Base-by-base conservation (phyloP, 2,113 vertebrate genomes). In the Xenus cinereus region DNA sequence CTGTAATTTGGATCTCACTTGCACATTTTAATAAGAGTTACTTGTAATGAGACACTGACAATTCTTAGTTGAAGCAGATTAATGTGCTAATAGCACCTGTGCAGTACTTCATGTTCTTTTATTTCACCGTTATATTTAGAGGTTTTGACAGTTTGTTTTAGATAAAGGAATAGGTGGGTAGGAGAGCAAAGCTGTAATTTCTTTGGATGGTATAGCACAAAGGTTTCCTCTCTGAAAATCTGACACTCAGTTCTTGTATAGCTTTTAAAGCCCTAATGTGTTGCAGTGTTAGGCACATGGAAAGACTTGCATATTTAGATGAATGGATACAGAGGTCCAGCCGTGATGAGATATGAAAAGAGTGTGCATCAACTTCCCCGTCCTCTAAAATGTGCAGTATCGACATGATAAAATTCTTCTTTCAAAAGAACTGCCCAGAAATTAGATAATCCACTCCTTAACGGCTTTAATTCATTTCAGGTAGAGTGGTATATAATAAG, bases 21-120 rank as follows among this genome's bases (percentile, higher is more conserved):
- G 63, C 51, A 69, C 51, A 53, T 94, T 93, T 90, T 84, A 82
- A 64, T 89, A 60, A 73, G 48, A 93, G 57, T 75, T 56, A 32
- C 41, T 78, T 68, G n/a, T 72, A 76, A 64, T n/a, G 43, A 95
- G 83, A 81, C 79, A 37, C 67, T 84, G 87, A 37, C 62, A 87
- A 0, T 84, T 90, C 79, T 77, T 69, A 80, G 35, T 19, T 86
- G 88, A 80, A 92, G 68, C 85, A 81, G 64, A 87, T 68, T 78
- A 93, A 72, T 75, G 73, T 84, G 24, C 73, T 87, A 90, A 4
- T 90, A 79, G 68, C 30, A 92, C 82, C 68, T 93, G n/a, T 87
- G 80, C 88, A 68, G 64, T 57, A 84, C 79, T 90, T 93, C 4
- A 11, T 88, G 82, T 94, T 93, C 75, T 84, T 94, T 63, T 64